phyloP scores from a whole-genome alignment of 2,888 invertebrate species.

The Polyommatus iphigenia region DNA sequence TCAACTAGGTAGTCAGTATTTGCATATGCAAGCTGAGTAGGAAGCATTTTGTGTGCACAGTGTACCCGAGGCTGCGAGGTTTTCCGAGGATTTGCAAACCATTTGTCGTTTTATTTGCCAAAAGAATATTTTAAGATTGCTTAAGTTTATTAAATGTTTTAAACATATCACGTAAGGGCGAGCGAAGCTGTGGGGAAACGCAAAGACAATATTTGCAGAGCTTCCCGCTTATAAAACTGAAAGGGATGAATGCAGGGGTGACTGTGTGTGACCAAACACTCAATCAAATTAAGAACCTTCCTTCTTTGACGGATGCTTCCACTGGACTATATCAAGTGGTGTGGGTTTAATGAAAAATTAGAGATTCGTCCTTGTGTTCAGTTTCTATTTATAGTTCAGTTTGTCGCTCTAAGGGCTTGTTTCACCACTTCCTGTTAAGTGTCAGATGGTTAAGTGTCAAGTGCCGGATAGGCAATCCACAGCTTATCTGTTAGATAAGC shows the following conservation, averaged over 20 bases:
- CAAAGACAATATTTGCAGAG: not conserved
- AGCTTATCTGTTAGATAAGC: no score
- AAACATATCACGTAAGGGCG: not conserved
- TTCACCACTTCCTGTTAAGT: no score
- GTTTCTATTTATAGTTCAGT: not conserved
- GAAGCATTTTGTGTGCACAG: not conserved
- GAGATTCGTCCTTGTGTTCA: not conserved
- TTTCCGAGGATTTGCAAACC: not conserved
- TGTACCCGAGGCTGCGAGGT: not conserved
- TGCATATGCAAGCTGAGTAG: not conserved
- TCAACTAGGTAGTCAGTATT: constrained; percentile 3
- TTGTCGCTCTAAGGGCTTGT: no score
- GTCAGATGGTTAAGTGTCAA: no score
- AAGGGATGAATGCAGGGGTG: not conserved
- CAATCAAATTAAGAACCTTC: not conserved
- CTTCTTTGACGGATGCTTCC: not conserved
- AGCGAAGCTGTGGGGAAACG: not conserved
- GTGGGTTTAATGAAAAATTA: not conserved
- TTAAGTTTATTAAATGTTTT: not conserved
- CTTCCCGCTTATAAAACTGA: not conserved
- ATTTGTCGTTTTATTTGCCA: not conserved
- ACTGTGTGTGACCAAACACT: not conserved
- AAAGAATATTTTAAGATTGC: constrained; percentile 8
- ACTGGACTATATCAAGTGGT: not conserved
- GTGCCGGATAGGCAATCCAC: no score